phyloP scores from a whole-genome alignment of 1,140 invertebrate genomes.

The Heliconius melpomene region DNA sequence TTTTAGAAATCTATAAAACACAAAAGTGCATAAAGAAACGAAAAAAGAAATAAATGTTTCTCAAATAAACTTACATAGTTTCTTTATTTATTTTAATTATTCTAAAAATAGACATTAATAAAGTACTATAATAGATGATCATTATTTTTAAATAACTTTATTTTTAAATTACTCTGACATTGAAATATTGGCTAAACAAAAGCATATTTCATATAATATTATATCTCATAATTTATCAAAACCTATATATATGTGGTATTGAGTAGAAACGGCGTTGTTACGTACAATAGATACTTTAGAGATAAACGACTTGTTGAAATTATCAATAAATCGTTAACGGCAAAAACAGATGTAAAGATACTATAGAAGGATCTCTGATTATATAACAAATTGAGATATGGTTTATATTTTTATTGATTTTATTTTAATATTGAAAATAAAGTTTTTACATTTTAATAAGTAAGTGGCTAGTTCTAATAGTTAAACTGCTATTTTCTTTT shows the following conservation, averaged over 20 bases:
- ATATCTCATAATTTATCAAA: neutral
- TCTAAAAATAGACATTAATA: neutral
- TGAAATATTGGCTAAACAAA: neutral
- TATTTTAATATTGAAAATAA: no score
- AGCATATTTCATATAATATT: neutral
- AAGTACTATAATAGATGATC: neutral
- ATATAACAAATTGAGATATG: neutral
- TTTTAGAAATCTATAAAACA: no score
- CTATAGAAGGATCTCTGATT: neutral
- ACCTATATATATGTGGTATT: neutral
- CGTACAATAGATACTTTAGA: constrained; percentile 1
- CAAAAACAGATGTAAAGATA: neutral
- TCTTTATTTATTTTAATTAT: no score
- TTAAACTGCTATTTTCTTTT: no score
- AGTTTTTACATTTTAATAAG: no score
- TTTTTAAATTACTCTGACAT: neutral
- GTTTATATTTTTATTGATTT: neutral
- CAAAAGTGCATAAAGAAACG: no score
- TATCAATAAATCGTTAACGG: constrained; percentile 4
- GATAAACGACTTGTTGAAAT: constrained; percentile 12
- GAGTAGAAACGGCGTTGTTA: constrained; percentile 1
- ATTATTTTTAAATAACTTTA: no score
- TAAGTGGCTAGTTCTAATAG: no score
- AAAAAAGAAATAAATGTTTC: no score
- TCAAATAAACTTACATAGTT: no score